phyloP scores from a whole-genome alignment of 2,113 vertebrate species.

The Calonectris borealis region DNA sequence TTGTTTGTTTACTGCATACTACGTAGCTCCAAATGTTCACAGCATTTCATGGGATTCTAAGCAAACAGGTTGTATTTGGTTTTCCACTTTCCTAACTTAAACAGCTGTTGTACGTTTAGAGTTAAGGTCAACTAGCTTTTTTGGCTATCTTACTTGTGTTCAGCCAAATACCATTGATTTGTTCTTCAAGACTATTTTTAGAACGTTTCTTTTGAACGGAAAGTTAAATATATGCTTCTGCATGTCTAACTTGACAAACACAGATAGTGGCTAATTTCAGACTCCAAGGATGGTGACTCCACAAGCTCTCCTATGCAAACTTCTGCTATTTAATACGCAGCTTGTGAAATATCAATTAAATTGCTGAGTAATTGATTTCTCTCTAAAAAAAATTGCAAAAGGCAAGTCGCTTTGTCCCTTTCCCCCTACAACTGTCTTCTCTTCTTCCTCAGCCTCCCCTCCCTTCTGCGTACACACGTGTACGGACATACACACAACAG shows the following conservation, averaged over 20 bases:
- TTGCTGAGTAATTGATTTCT: not conserved
- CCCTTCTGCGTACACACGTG: rapidly evolving
- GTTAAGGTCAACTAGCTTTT: not conserved
- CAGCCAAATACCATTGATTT: not conserved
- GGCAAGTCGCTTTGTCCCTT: not conserved
- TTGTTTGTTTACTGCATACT: not conserved
- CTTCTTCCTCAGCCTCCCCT: not conserved
- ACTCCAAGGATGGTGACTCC: not conserved
- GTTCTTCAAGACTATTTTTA: not conserved
- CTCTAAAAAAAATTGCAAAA: not conserved
- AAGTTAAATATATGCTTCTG: not conserved
- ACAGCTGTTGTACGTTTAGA: not conserved
- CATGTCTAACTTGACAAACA: not conserved
- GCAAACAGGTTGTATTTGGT: not conserved
- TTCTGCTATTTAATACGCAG: not conserved
- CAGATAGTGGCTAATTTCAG: not conserved
- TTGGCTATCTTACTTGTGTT: not conserved
- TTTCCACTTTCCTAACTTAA: not conserved
- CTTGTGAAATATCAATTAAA: not conserved
- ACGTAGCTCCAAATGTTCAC: not conserved
- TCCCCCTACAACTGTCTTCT: not conserved
- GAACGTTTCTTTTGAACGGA: not conserved
- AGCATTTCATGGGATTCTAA: not conserved
- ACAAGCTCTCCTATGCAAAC: not conserved
- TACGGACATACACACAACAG: not conserved